These are phyloP conservation scores for Somateria mollissima DNA, from an alignment of 2,797 vertebrate genomes.

Conservation along the genomic window DNA sequence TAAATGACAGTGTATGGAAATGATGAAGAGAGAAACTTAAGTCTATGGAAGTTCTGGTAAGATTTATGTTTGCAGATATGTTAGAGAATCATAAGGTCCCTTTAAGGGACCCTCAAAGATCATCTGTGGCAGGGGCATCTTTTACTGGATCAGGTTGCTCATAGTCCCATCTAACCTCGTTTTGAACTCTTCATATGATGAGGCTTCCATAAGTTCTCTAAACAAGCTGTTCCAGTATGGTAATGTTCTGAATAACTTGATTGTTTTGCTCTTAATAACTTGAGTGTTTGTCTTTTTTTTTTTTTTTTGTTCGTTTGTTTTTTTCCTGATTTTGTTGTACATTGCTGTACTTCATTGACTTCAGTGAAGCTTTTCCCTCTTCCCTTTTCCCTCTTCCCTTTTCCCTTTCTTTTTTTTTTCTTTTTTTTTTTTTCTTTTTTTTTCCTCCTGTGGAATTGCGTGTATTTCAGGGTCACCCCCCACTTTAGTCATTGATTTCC, in stretches of 20 bases:
- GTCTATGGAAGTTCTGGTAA: background rate
- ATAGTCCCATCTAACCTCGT: background rate
- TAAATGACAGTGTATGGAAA: background rate
- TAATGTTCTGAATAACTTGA: background rate
- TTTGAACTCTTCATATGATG: background rate
- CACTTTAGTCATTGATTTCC: background rate
- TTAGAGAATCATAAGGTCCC: background rate
- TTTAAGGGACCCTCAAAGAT: background rate
- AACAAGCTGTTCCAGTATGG: background rate
- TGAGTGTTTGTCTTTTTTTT: background rate
- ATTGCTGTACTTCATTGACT: background rate
- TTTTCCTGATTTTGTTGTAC: background rate
- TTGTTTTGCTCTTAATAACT: background rate
- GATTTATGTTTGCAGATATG: background rate
- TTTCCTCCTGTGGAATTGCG: background rate
- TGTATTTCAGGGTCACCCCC: background rate
- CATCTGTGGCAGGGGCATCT: background rate
- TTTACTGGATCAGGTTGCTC: no score
- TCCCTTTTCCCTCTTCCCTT: no score
- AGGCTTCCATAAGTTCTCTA: background rate
- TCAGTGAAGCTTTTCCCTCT: background rate
- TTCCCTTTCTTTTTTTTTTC: background rate
- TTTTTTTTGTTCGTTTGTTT: background rate
- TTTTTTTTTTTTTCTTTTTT: background rate
- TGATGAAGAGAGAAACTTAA: background rate